Evolutionary conservation across 2,113 vertebrate genomes (phyloP).

Genomic region (Gymnobelideus leadbeateri): DNA sequence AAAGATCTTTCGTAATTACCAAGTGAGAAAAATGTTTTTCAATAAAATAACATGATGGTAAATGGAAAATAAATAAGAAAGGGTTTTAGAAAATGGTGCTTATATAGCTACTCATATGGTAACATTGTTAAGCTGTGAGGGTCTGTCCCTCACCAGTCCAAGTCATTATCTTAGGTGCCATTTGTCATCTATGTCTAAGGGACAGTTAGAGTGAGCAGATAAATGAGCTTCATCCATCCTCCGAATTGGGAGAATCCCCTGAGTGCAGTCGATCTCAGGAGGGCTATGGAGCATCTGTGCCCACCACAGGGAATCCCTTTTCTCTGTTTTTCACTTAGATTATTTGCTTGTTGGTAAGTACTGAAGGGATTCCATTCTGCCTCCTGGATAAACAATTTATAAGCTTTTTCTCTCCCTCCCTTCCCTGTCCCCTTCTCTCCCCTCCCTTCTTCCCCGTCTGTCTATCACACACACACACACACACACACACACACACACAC

Average conservation of each 20-base stretch:
- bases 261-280: not conserved
- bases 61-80: not conserved
- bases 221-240: not conserved
- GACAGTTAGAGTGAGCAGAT: not conserved
- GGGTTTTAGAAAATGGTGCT: not conserved
- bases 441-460: not conserved
- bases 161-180: not conserved
- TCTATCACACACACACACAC: too few relatives aligned
- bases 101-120: not conserved
- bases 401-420: not conserved
- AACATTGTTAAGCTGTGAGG: not conserved
- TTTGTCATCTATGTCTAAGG: not conserved
- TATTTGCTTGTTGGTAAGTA: not conserved
- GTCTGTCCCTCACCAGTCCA: not conserved
- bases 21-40: not conserved
- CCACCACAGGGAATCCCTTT: not conserved
- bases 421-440: too few relatives aligned
- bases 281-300: not conserved
- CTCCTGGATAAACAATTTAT: not conserved
- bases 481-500: too few relatives aligned
- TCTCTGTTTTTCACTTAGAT: not conserved
- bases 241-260: not conserved
- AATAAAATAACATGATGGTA: not conserved
- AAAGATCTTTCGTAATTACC: not conserved
- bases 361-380: not conserved